A percentile compares a stretch with the other conserved stretches of the same genome.
phyloP scores from a whole-genome alignment of 2,113 vertebrate genomes.

The Microcebus murinus region DNA sequence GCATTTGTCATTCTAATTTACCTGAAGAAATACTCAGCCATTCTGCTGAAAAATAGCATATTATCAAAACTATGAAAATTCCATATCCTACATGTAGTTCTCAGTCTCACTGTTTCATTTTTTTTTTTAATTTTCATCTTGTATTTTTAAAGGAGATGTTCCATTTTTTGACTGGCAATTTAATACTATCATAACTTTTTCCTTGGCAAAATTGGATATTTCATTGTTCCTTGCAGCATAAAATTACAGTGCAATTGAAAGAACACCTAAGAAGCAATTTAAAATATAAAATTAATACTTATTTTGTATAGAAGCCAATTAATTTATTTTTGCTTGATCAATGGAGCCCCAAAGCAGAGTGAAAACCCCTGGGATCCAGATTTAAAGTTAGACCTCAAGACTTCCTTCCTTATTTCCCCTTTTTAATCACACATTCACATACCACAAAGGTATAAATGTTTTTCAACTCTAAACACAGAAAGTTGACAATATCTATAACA shows the following conservation, averaged over 20 bases:
- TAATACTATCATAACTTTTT: not conserved
- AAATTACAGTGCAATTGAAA: not conserved
- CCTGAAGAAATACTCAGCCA: not conserved
- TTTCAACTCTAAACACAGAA: too few relatives aligned
- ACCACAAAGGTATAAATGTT: too few relatives aligned
- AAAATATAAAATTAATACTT: not conserved
- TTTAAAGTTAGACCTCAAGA: not conserved
- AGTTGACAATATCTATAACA: not conserved
- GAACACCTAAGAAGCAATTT: not conserved
- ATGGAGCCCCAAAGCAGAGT: not conserved
- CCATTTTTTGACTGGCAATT: not conserved
- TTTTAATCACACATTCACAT: not conserved
- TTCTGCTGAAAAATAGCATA: not conserved
- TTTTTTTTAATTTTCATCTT: not conserved
- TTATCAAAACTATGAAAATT: not conserved
- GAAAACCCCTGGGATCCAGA: not conserved
- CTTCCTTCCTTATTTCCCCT: not conserved
- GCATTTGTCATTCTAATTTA: not conserved
- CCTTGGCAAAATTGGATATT: not conserved
- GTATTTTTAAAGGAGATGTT: too few relatives aligned
- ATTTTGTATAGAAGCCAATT: not conserved
- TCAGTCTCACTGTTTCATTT: not conserved
- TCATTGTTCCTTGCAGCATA: not conserved
- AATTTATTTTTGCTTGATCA: not conserved
- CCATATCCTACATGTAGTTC: not conserved